phyloP scores from a whole-genome alignment of 2,113 vertebrate genomes.

The Chaetodon auriga region DNA sequence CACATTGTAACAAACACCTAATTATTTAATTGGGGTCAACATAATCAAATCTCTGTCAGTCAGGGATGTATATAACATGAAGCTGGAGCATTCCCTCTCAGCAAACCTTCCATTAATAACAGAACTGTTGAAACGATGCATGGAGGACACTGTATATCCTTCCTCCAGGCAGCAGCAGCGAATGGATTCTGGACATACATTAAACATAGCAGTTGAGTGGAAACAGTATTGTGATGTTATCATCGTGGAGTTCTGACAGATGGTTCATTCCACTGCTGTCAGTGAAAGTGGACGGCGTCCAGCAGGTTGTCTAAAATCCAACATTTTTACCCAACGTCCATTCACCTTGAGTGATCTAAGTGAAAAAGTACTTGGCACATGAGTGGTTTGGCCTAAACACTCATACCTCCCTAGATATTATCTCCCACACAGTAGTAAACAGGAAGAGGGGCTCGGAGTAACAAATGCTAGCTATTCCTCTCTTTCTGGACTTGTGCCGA shows the following conservation, averaged over 20 bases:
- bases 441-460: constrained; percentile 32
- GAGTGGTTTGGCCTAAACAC: not conserved
- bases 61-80: not conserved
- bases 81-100: not conserved
- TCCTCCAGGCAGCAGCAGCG: not conserved
- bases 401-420: constrained; percentile 42
- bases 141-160: not conserved
- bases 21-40: not conserved
- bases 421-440: constrained; percentile 52
- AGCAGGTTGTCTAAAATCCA: not conserved
- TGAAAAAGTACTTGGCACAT: not conserved
- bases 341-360: not conserved
- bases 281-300: not conserved
- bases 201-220: not conserved
- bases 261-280: not conserved
- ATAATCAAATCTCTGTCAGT: not conserved
- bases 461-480: constrained; percentile 12
- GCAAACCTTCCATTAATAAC: not conserved
- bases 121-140: not conserved
- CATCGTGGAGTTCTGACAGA: not conserved
- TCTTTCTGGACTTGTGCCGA: constrained; percentile 8
- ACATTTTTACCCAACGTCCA: not conserved
- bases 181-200: not conserved
- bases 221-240: not conserved
- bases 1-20: not conserved